Base-by-base conservation (phyloP, 1,140 invertebrate species). In the Chymomyza costata region DNA sequence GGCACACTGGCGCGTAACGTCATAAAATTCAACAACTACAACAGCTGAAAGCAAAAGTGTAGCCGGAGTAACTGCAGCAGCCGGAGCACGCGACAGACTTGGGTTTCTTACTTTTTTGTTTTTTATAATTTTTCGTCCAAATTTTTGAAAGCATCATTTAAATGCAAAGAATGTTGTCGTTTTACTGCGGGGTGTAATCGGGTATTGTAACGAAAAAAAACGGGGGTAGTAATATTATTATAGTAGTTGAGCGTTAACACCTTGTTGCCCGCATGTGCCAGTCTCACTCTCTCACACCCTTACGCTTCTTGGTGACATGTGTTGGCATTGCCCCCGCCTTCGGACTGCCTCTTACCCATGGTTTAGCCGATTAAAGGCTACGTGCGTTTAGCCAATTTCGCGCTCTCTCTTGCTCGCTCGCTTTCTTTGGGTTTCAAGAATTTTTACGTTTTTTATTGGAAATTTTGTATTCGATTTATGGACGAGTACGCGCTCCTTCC, bases 191-290 rank as follows among this genome's bases (percentile, higher is more conserved):
- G 41, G 31, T 44, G 41, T 44, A 8, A 6, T 3, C 45, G 41
- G 52, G 70, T 65, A 56, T 76, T 69, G 70, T 53, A 68, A 21
- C n/a, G n/a, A n/a, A n/a, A n/a, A n/a, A n/a, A 8, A 6, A 2
- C 45, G 41, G 52, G 70, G 70, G 61, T 76, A 76, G 70, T 53
- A 68, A 21, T 16, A 13, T 19, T 34, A 17, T 7, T 13, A 30
- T 59, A 63, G 67, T 73, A 70, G 67, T 63, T 71, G 37, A 44
- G 67, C 71, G 80, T 78, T 78, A 78, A 78, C 71, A 78, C 71
- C 71, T 78, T 78, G 66, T 67, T 78, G 71, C 65, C 71, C 71
- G 52, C 52, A 61, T 55, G 57, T 49, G 25, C 44, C 47, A 28
- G 10, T 5, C 25, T 28, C 25, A 28, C 25, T 6, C 25, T 10